Evolutionary conservation across 1,140 invertebrate genomes (phyloP), one percentile per base, ranked within the genome.

Genomic region (Papilio glaucus): DNA sequence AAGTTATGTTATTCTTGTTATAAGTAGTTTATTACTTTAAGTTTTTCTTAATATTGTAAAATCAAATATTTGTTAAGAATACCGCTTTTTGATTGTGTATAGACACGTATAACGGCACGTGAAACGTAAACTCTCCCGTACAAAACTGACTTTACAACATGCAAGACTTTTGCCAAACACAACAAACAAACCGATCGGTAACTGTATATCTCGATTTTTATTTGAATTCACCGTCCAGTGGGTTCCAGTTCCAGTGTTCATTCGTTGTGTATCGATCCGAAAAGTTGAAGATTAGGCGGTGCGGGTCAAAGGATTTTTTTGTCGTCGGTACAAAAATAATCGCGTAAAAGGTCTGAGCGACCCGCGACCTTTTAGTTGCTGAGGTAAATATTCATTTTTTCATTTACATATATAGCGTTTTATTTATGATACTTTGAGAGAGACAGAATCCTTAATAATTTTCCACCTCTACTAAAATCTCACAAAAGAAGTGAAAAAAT

Each of bases 131-230:
- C 62, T 41, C 8, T 37, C 26, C 13, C 13, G 18, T 26, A 26
- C 65, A 4, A 29, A 13, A 45, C 10, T 42, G 21, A 29, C 38
- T 86, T 85, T 84, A 89, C 77, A 80, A 77, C 73, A 62, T 65
- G 71, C 73, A 61, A 69, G 71, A 76, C 75, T 80, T 81, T 70
- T 76, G 85, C 86, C 86, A 89, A 88, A 84, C 71, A 74, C 74
- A 88, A 88, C 85, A 89, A 89, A 88, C 87, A 88, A 73, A 74
- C 68, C 68, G 76, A 45, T 78, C 71, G 67, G 84, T 85, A 83
- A 71, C 82, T 77, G 81, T 83, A 83, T 77, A 82, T 82, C 77
- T 77, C 77, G 84, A 86, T 88, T 88, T 87, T 90, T 88, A 84
- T 84, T 85, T 79, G 80, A 79, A 82, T 82, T 88, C 82, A 83